Evolutionary conservation across 2,888 invertebrate species (phyloP).

Genomic region (Nymphalis urticae): DNA sequence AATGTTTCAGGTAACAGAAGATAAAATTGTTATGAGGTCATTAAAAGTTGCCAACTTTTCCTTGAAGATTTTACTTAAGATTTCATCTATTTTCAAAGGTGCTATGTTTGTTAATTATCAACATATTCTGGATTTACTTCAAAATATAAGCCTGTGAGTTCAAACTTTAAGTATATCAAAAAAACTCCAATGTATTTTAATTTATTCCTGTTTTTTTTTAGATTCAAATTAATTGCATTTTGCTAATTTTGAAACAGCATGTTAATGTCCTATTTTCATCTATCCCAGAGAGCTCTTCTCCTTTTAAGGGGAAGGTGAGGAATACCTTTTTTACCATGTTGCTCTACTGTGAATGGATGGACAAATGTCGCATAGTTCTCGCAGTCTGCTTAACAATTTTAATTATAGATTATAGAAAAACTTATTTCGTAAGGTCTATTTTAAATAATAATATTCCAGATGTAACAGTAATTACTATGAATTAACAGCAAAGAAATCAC

Average conservation of each 20-base stretch:
- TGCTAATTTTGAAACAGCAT: too few relatives aligned
- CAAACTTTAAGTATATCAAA: neutral
- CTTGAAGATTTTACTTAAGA: slow-evolving; percentile 71
- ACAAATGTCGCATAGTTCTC: too few relatives aligned
- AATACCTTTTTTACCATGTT: too few relatives aligned
- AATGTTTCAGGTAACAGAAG: slow-evolving; percentile 56
- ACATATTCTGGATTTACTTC: slow-evolving; percentile 49
- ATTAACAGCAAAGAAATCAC: slow-evolving; percentile 43
- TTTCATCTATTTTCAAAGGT: slow-evolving; percentile 63
- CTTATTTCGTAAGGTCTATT: too few relatives aligned
- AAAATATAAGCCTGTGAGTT: slow-evolving; percentile 1
- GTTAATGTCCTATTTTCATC: too few relatives aligned
- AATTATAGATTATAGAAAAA: too few relatives aligned
- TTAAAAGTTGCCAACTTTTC: slow-evolving; percentile 76
- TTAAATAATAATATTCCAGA: slow-evolving; percentile 44
- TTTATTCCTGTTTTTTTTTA: too few relatives aligned
- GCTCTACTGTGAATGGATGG: too few relatives aligned
- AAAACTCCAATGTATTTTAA: neutral
- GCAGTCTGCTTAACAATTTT: too few relatives aligned
- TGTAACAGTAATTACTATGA: slow-evolving; percentile 52
- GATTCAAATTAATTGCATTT: too few relatives aligned
- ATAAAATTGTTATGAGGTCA: slow-evolving; percentile 63
- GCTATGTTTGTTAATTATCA: slow-evolving; percentile 48
- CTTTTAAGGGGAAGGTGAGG: too few relatives aligned
- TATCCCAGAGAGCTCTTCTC: too few relatives aligned